phyloP scores from a whole-genome alignment of 2,888 invertebrate species.

The Dryobotodes eremita region DNA sequence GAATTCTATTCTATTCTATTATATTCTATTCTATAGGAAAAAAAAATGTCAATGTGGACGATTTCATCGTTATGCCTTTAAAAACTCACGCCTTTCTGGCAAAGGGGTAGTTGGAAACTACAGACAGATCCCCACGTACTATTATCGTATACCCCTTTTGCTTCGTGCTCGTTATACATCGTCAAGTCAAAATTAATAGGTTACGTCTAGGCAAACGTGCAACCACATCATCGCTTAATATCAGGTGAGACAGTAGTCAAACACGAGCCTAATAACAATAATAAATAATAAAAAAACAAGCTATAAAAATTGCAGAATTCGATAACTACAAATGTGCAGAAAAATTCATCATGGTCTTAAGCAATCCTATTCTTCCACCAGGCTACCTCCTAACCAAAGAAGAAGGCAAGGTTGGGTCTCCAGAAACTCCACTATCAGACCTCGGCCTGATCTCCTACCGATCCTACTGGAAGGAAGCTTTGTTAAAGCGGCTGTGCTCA shows the following conservation, averaged over 20 bases:
- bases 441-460: constrained; percentile 99
- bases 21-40: no score
- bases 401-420: constrained; percentile 99
- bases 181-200: not conserved
- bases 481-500: constrained; percentile 97
- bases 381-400: constrained; percentile 98
- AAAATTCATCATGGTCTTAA: not conserved
- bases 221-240: not conserved
- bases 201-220: not conserved
- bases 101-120: not conserved
- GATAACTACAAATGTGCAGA: not conserved
- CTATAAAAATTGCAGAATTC: not conserved
- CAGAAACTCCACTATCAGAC: constrained; percentile 99
- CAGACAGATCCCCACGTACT: not conserved
- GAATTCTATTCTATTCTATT: no score
- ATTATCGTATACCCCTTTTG: not conserved
- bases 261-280: not conserved
- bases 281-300: not conserved
- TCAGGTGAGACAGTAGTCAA: not conserved
- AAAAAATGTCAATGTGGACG: not conserved
- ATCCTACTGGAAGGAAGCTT: constrained; percentile 99
- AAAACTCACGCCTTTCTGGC: not conserved
- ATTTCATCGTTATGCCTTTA: not conserved
- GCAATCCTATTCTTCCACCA: constrained; percentile 78
- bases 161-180: no score